Evolutionary conservation across 2,113 vertebrate species (phyloP), one percentile per base, ranked within the genome.

Genomic region (Salminus brasiliensis): DNA sequence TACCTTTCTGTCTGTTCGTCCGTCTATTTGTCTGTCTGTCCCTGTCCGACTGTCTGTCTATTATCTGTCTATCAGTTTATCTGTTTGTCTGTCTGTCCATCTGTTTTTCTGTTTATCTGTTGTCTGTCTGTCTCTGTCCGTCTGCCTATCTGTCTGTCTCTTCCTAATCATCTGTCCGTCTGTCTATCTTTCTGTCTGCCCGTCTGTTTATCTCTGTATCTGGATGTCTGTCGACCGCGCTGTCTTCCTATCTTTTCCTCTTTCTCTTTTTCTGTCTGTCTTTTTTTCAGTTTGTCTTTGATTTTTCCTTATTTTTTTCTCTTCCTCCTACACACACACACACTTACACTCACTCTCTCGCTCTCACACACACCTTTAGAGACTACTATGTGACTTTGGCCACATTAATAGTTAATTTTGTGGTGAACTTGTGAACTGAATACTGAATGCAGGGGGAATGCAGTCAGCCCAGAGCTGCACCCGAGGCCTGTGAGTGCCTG

Each of bases 401-500:
- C 76, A 89, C 85, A 88, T 92, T 84, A 91, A 92, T 91, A 86
- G 79, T 91, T 89, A 23, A 90, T 90, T 80, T 75, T 47, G 16
- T 55, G 45, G 67, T 88, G 87, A 92, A 91, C 85, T 88, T 87
- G 79, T 89, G 88, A 90, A 89, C 88, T 23, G 45, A 34, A 45
- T 74, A 72, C 47, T 63, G 34, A 10, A 15, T 47, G 23, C 65
- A n/a, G 52, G 79, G 45, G 30, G 63, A 76, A 29, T 45, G 59
- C 21, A 7, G 21, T 55, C 59, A 18, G 52, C 70, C 30, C 6
- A 30, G 76, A 71, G n/a, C 79, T 69, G 68, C 87, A 85, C 78
- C 81, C 62, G 67, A 78, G 78, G 68, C 81, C 82, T 80, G 71
- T 45, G 7, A 18, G 32, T 2, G 23, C 43, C 79, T 16, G 13